Conservation (phyloP, 2,888 invertebrate genomes). For the Sinotaia quadrata region DNA sequence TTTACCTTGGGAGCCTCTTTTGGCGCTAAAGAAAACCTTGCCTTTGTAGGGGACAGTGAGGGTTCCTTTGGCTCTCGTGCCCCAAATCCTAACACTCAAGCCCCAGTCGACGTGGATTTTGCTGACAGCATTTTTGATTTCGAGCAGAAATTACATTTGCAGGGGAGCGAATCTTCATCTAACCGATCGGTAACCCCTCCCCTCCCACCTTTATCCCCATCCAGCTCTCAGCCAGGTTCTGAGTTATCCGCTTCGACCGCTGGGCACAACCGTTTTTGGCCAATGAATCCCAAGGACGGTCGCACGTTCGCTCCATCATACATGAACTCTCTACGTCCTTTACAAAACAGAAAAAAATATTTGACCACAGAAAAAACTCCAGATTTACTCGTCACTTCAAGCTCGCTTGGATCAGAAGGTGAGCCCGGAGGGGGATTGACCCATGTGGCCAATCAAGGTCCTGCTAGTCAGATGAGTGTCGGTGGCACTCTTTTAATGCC, state of each 20-base stretch:
- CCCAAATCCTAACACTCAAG: too few species aligned
- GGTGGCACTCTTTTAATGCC: too few species aligned
- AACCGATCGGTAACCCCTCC: slow-evolving; percentile 63
- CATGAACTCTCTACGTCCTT: too few species aligned
- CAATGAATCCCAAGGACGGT: neutral
- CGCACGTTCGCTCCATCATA: neutral
- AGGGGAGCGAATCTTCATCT: slow-evolving; percentile 45
- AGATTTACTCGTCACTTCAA: slow-evolving; percentile 34
- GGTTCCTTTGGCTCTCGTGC: neutral
- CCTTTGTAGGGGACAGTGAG: neutral
- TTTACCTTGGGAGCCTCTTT: too few species aligned
- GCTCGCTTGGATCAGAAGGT: neutral
- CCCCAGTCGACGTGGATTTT: slow-evolving; percentile 32
- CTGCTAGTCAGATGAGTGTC: too few species aligned
- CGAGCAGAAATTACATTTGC: neutral
- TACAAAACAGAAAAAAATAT: slow-evolving; percentile 42
- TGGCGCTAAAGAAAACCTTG: slow-evolving; percentile 21
- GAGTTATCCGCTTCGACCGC: slow-evolving; percentile 34
- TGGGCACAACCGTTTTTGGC: neutral
- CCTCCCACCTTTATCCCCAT: slow-evolving; percentile 60
- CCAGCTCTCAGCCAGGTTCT: slow-evolving; percentile 50
- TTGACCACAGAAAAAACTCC: slow-evolving; percentile 40
- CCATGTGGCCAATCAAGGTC: too few species aligned
- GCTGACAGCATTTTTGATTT: slow-evolving; percentile 56
- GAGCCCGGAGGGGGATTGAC: neutral